Evolutionary conservation across 1,140 invertebrate genomes (phyloP).

Genomic region (Ctenoplectra terminalis): DNA sequence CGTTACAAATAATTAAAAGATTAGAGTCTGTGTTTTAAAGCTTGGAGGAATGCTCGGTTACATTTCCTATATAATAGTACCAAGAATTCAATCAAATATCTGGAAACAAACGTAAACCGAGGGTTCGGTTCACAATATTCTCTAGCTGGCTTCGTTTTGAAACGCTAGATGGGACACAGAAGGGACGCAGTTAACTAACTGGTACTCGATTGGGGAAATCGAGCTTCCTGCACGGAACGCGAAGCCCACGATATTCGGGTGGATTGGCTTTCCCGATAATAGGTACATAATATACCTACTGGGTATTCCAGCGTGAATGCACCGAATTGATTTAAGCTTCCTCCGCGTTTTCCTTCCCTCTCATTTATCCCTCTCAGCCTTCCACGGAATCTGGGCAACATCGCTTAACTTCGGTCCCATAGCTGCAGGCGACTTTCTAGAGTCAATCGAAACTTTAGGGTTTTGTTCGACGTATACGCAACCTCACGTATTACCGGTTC

Average conservation of each 20-base stretch:
- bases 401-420: constrained; percentile 53
- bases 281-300: constrained; percentile 70
- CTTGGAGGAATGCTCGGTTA: background rate
- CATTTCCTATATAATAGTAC: background rate
- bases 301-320: constrained; percentile 67
- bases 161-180: constrained; percentile 24
- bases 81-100: background rate
- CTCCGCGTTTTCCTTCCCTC: constrained; percentile 20
- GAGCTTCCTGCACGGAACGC: constrained; percentile 56
- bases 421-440: constrained; percentile 57
- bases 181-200: constrained; percentile 61
- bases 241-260: constrained; percentile 61
- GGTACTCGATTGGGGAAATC: constrained; percentile 67
- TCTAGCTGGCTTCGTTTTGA: constrained; percentile 14
- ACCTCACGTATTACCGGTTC: constrained; percentile 41
- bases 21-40: background rate
- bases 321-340: constrained; percentile 68
- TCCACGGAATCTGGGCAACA: constrained; percentile 30
- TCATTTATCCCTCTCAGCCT: background rate
- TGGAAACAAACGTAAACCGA: background rate
- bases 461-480: constrained; percentile 55
- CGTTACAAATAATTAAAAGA: too few species aligned
- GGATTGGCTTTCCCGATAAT: constrained; percentile 69
- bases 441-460: constrained; percentile 66
- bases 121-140: background rate